Base-by-base conservation (phyloP, 2,888 invertebrate species). In the Agriopis marginaria region DNA sequence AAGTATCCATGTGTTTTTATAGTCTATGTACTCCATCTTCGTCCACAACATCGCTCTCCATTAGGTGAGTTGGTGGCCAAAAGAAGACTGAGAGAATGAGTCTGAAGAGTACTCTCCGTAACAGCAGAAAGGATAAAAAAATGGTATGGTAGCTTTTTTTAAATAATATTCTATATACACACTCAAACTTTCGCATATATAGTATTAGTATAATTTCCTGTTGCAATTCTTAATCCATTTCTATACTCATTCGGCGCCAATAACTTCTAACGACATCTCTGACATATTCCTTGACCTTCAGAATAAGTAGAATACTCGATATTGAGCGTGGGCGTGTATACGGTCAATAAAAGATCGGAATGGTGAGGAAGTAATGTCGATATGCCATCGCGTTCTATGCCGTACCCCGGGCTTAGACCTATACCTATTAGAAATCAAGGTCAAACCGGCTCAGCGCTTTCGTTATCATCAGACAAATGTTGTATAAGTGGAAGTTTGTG, bases 321-420 rank as follows among this genome's bases (percentile, higher is more conserved):
- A 63, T 54, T 50, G 49, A 40, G 53, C 59, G 68, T 66, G 23
- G 70, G 69, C 75, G 75, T 72, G 72, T 64, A 55, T 23, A 58
- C 67, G 68, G 65, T 68, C 74, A 62, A 75, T 76, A 76, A 76
- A 75, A 72, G 75, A 75, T 76, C 68, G 66, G 70, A 68, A 68
- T 69, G 23, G 67, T 54, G 53, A 74, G 75, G 75, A 73, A 78
- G 73, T 77, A 83, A 82, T 82, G 78, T 72, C 77, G 79, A 86
- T 85, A 76, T 81, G 76, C 83, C 82, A 84, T 83, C 82, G 72
- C 78, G 63, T 82, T 72, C 75, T 80, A 63, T 66, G 67, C 74
- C 74, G 75, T 69, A 42, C 14, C 17, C 17, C 14, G 6, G 14
- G 32, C 32, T 32, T 32, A 32, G 32, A 32, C 3, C 32, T 32